Evolutionary conservation across 2,888 invertebrate genomes (phyloP).

Genomic region (Camptogramma bilineatum): DNA sequence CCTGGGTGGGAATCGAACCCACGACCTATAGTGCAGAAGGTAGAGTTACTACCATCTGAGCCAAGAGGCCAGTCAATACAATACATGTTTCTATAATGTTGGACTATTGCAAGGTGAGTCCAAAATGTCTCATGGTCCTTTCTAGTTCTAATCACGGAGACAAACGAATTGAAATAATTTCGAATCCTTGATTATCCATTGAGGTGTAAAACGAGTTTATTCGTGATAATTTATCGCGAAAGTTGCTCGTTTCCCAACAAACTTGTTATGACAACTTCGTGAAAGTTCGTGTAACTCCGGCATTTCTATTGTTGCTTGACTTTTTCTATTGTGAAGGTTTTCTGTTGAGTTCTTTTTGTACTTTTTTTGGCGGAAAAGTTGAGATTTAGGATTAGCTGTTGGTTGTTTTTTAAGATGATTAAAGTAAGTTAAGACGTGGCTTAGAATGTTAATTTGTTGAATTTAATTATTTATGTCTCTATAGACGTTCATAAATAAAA

Average conservation of each 20-base stretch:
- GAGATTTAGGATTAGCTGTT: background rate
- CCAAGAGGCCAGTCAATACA: too few relatives aligned
- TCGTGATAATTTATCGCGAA: conserved; percentile 44
- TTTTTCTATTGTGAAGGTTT: conserved; percentile 18
- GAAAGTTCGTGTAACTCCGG: conserved; percentile 16
- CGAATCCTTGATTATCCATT: conserved; percentile 51
- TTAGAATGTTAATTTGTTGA: too few relatives aligned
- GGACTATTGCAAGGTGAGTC: too few relatives aligned
- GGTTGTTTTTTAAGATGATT: background rate
- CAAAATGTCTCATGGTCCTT: too few relatives aligned
- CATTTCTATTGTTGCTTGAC: conserved; percentile 16
- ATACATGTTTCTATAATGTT: too few relatives aligned
- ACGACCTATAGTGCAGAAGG: too few relatives aligned
- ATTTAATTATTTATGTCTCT: too few relatives aligned
- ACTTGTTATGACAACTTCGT: conserved; percentile 22
- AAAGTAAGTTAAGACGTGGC: background rate
- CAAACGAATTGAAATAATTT: background rate
- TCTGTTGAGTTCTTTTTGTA: conserved; percentile 1
- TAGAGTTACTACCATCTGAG: too few relatives aligned
- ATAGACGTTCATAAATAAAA: too few relatives aligned
- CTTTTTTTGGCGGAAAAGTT: background rate
- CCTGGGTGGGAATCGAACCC: too few relatives aligned
- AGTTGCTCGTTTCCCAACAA: conserved; percentile 34
- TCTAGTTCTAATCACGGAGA: too few relatives aligned
- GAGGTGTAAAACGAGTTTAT: conserved; percentile 54